These are phyloP conservation scores for Brienomyrus brachyistius DNA, from an alignment of 2,113 vertebrate species.

Conservation along the genomic window DNA sequence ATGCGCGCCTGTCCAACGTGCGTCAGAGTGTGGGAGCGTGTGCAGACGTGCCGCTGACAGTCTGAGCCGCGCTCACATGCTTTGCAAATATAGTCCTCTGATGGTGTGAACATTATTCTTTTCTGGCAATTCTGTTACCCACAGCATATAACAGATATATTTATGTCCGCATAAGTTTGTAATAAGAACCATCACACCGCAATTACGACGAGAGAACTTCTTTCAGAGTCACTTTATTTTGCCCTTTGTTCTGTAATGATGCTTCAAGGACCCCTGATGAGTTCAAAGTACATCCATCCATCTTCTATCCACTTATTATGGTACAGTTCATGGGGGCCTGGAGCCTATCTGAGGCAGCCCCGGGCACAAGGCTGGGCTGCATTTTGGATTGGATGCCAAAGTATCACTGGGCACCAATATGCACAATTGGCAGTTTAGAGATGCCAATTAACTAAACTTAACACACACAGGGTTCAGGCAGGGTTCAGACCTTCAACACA, in stretches of 20 bases:
- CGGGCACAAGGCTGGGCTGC: not conserved
- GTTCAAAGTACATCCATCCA: not conserved
- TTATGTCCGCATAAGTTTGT: not conserved
- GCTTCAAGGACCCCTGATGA: not conserved
- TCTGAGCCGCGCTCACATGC: slow-evolving; percentile 31
- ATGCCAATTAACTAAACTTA: not conserved
- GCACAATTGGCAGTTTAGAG: not conserved
- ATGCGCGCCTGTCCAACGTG: slow-evolving; percentile 57
- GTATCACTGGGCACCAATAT: not conserved
- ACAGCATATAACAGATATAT: not conserved
- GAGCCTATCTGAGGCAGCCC: not conserved
- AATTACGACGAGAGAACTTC: not conserved
- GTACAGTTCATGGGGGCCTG: not conserved
- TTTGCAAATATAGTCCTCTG: not conserved
- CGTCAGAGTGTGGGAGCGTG: slow-evolving; percentile 51
- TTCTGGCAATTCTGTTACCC: not conserved
- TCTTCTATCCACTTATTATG: not conserved
- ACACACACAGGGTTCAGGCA: not conserved
- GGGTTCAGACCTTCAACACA: not conserved
- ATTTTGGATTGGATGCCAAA: not conserved
- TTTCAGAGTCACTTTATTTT: not conserved
- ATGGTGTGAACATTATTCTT: not conserved
- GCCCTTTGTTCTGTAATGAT: not conserved
- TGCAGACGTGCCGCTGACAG: slow-evolving; percentile 47
- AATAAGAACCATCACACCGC: not conserved